phyloP scores from a whole-genome alignment of 2,113 vertebrate genomes.

The Sinocyclocheilus rhinocerous region DNA sequence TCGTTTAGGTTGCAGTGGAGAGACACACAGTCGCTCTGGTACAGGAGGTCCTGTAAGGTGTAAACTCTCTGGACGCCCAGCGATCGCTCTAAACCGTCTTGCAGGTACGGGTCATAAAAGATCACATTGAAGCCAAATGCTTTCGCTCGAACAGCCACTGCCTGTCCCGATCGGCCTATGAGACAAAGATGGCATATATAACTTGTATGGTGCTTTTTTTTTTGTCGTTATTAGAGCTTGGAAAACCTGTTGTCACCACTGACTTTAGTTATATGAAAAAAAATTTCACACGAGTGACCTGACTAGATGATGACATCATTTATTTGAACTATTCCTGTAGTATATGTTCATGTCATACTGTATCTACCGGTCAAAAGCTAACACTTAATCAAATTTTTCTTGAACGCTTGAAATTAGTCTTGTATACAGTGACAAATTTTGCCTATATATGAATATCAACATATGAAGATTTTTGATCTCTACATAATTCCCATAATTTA shows the following conservation, averaged over 20 bases:
- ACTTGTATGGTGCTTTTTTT: not conserved
- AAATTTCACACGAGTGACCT: not conserved
- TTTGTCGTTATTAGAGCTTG: not conserved
- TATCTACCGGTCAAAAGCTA: not conserved
- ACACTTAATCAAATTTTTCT: not conserved
- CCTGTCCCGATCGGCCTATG: constrained; percentile 94
- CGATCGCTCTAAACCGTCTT: constrained; percentile 94
- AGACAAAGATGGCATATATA: not conserved
- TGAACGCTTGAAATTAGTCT: not conserved
- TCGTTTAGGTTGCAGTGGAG: constrained; percentile 83
- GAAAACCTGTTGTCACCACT: not conserved
- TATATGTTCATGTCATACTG: too few species aligned
- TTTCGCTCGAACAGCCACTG: constrained; percentile 94
- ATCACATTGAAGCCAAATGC: constrained; percentile 79
- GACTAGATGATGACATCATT: not conserved
- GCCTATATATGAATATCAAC: not conserved
- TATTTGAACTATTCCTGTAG: not conserved
- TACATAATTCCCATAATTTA: not conserved
- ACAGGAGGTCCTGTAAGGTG: constrained; percentile 97
- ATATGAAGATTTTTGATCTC: not conserved
- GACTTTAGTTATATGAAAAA: not conserved
- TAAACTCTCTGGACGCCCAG: constrained; percentile 96
- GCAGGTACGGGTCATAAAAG: constrained; percentile 91
- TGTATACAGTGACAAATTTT: not conserved
- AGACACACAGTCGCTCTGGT: constrained; percentile 98